Percentiles rank a stretch among this genome's conserved stretches.
phyloP scores from a whole-genome alignment of 2,113 vertebrate species.

The Grus americana region DNA sequence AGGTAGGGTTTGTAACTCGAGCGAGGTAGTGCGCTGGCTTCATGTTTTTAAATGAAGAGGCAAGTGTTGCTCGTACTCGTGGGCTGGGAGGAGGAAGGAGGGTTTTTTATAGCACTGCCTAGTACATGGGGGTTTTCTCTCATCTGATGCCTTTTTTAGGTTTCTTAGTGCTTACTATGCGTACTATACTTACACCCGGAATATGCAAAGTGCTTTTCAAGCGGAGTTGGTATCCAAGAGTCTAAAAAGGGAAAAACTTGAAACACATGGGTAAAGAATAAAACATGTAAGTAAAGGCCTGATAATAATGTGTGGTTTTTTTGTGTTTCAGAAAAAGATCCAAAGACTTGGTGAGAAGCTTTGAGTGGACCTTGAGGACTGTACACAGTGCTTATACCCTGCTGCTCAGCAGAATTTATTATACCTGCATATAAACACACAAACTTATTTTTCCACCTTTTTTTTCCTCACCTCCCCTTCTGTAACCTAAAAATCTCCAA shows the following conservation, averaged over 20 bases:
- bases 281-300: background rate
- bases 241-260: background rate
- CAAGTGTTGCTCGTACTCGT: background rate
- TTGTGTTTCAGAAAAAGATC: background rate
- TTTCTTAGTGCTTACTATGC: background rate
- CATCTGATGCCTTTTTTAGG: slow-evolving; percentile 28
- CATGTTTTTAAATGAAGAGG: background rate
- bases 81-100: background rate
- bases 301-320: fast-evolving
- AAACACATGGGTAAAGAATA: background rate
- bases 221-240: background rate
- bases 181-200: background rate
- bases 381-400: background rate
- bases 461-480: background rate
- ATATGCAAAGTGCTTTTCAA: background rate
- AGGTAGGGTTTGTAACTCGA: background rate
- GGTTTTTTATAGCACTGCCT: slow-evolving; percentile 22
- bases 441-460: background rate
- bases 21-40: background rate
- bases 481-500: background rate
- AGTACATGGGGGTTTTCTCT: background rate
- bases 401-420: background rate
- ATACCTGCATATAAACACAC: background rate
- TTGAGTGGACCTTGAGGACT: fast-evolving
- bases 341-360: background rate